A percentile compares a stretch with the other conserved stretches of the same genome.
Evolutionary conservation across 2,797 vertebrate genomes (phyloP).

Genomic region (Crenuchus spilurus): DNA sequence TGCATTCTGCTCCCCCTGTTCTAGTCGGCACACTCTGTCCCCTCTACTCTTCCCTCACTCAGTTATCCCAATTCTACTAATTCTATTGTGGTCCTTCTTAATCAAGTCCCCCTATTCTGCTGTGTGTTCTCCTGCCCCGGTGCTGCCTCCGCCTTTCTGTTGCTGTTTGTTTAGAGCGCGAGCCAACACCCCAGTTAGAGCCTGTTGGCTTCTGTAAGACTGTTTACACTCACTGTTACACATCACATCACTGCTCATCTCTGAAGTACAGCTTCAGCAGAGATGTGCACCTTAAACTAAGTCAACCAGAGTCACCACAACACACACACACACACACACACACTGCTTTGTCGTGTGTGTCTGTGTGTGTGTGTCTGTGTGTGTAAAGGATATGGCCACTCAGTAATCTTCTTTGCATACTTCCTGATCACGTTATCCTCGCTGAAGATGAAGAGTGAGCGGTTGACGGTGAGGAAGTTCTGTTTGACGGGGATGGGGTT

Average conservation of each 20-base stretch:
- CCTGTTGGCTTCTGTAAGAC: background rate
- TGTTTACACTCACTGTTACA: background rate
- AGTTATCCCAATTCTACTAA: too few species aligned
- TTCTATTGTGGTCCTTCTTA: too few species aligned
- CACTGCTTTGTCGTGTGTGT: too few species aligned
- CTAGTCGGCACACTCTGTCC: too few species aligned
- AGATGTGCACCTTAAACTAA: too few species aligned
- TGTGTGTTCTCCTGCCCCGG: too few species aligned
- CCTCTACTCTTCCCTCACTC: too few species aligned
- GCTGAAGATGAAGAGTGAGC: conserved; percentile 97
- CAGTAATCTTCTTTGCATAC: conserved; percentile 98
- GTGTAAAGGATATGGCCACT: conserved; percentile 97
- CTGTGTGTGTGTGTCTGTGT: background rate
- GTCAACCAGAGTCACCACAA: conserved; percentile 2
- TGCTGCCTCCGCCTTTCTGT: background rate
- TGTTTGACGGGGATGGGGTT: conserved; percentile 97
- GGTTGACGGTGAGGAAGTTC: conserved; percentile 95
- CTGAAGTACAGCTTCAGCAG: background rate
- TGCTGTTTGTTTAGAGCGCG: conserved; percentile 19
- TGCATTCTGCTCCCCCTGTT: background rate
- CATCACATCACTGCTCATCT: background rate
- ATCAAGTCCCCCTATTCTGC: too few species aligned
- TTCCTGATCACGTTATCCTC: conserved; percentile 97
- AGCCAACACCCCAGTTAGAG: conserved; percentile 40
- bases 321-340: too few species aligned